phyloP scores from a whole-genome alignment of 2,113 vertebrate genomes.

The Sula dactylatra region DNA sequence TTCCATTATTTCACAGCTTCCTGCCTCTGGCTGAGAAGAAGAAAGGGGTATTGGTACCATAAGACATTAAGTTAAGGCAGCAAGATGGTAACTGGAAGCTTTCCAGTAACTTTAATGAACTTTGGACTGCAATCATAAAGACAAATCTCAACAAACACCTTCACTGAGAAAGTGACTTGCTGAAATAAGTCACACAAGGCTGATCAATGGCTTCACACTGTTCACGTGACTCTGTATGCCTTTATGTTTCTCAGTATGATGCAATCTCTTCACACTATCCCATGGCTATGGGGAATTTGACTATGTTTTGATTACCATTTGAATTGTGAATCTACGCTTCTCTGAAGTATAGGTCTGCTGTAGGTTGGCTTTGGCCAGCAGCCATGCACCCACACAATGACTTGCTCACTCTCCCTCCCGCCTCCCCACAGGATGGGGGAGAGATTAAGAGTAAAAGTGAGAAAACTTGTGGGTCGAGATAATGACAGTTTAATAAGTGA shows the following conservation, averaged over 20 bases:
- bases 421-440: background rate
- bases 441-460: constrained; percentile 2
- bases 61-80: background rate
- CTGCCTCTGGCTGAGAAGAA: background rate
- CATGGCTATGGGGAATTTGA: background rate
- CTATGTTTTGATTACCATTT: background rate
- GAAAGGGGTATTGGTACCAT: background rate
- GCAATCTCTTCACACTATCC: background rate
- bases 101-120: background rate
- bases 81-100: background rate
- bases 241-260: background rate
- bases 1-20: background rate
- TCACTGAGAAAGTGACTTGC: background rate
- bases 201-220: background rate
- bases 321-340: background rate
- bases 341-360: background rate
- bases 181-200: background rate
- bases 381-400: background rate
- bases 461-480: constrained; percentile 29
- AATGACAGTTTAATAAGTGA: constrained; percentile 1
- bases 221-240: background rate
- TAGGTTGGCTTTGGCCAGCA: constrained; percentile 16
- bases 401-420: background rate
- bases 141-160: background rate
- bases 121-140: background rate